phyloP scores from a whole-genome alignment of 1,140 invertebrate genomes.

The Bombus difficillimus region DNA sequence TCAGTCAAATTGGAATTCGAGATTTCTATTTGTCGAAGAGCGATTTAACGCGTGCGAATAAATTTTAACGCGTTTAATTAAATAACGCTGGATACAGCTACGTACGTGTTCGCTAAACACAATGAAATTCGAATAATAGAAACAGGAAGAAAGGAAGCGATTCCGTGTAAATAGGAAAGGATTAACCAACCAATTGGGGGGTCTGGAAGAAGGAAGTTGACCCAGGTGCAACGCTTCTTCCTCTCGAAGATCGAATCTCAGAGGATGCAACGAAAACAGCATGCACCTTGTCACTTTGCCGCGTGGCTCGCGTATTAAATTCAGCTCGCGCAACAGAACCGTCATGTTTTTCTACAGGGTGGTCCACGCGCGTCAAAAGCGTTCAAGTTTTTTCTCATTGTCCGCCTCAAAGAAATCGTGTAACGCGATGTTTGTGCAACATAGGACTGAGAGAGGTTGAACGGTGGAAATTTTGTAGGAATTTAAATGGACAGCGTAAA shows the following conservation, averaged over 20 bases:
- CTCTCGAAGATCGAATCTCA: slow-evolving; percentile 65
- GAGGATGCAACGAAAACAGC: slow-evolving; percentile 70
- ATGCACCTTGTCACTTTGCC: slow-evolving; percentile 64
- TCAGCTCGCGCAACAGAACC: slow-evolving; percentile 47
- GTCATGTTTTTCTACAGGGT: slow-evolving; percentile 67
- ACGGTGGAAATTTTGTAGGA: neutral
- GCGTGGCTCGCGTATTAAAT: slow-evolving; percentile 64
- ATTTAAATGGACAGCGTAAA: neutral
- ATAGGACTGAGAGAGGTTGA: too few relatives aligned
- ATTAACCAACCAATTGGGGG: slow-evolving; percentile 71
- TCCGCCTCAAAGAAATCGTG: slow-evolving; percentile 35
- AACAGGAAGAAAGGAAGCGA: neutral
- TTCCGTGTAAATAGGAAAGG: slow-evolving; percentile 53
- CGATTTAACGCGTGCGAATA: too few relatives aligned
- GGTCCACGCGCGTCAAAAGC: slow-evolving; percentile 70
- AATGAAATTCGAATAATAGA: neutral
- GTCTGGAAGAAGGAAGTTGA: slow-evolving; percentile 79
- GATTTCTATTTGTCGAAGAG: too few relatives aligned
- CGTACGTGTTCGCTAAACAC: too few relatives aligned
- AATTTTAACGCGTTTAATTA: too few relatives aligned
- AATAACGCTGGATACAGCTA: too few relatives aligned
- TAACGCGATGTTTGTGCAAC: slow-evolving; percentile 32
- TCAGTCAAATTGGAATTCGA: too few relatives aligned
- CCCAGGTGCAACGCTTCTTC: slow-evolving; percentile 77
- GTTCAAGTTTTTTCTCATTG: slow-evolving; percentile 32